A percentile compares a stretch with the other conserved stretches of the same genome.
These are phyloP conservation scores for Oncorhynchus keta DNA, from an alignment of 2,113 vertebrate genomes.

Conservation along the genomic window DNA sequence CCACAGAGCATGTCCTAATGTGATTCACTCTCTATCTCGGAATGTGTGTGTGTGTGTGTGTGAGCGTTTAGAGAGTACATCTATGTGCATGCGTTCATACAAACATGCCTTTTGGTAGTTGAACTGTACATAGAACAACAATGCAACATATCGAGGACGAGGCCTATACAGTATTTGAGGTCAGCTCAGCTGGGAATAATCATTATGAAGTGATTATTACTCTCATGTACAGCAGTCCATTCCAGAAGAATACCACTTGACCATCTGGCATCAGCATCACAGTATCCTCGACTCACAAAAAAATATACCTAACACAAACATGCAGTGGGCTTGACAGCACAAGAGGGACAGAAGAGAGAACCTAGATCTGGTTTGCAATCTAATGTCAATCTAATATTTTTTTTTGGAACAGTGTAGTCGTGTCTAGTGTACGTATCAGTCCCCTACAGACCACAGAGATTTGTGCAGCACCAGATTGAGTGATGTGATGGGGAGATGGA, in stretches of 20 bases:
- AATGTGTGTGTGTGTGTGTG: background rate
- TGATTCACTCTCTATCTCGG: background rate
- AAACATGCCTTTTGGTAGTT: no score
- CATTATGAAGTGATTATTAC: background rate
- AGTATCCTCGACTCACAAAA: background rate
- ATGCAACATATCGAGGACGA: background rate
- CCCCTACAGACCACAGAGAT: conserved; percentile 1
- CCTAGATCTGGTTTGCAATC: background rate
- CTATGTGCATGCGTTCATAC: background rate
- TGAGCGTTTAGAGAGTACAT: background rate
- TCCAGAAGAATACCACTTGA: background rate
- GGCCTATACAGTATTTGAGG: background rate
- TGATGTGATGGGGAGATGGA: conserved; percentile 5
- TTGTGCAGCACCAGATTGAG: conserved; percentile 9
- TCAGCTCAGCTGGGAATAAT: background rate
- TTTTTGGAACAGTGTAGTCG: no score
- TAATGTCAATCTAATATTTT: no score
- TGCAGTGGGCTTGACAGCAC: background rate
- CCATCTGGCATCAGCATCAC: background rate
- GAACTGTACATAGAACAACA: background rate
- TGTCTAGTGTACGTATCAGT: no score
- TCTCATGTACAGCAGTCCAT: background rate
- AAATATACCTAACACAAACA: background rate
- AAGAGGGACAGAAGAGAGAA: background rate
- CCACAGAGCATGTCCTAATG: background rate